Evolutionary conservation across 2,113 vertebrate species (phyloP).

Genomic region (Ancistrus triradiatus): DNA sequence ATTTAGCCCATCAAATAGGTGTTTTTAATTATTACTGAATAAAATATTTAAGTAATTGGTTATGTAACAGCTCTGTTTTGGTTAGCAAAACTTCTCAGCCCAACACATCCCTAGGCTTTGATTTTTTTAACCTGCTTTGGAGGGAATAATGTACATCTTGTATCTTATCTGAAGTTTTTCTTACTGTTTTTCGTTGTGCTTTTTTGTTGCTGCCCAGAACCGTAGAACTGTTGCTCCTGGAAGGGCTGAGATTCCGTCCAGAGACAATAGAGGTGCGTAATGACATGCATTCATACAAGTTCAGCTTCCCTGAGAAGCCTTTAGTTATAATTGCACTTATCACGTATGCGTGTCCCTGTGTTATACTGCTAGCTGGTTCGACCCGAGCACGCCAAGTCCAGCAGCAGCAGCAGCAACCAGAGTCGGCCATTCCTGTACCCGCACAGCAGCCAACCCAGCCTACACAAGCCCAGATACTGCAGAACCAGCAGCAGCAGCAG

Average conservation of each 20-base stretch:
- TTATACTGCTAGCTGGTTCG: slow-evolving; percentile 66
- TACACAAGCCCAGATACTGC: slow-evolving; percentile 67
- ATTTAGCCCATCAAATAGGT: too few species aligned
- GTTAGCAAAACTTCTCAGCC: too few species aligned
- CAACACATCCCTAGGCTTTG: too few species aligned
- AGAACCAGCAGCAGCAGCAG: slow-evolving; percentile 81
- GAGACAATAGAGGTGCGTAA: slow-evolving; percentile 92
- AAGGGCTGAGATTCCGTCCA: slow-evolving; percentile 84
- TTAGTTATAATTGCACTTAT: too few species aligned
- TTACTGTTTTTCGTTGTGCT: neutral
- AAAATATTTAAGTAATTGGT: too few species aligned
- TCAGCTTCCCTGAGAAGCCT: too few species aligned
- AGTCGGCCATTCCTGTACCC: slow-evolving; percentile 64
- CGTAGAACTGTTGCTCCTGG: slow-evolving; percentile 78
- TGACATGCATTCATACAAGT: too few species aligned
- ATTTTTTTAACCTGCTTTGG: neutral
- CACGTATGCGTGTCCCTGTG: neutral
- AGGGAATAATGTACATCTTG: neutral
- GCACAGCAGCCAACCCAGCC: slow-evolving; percentile 63
- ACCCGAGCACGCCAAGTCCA: slow-evolving; percentile 82
- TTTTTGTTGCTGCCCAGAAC: slow-evolving; percentile 67
- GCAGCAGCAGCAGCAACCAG: slow-evolving; percentile 75
- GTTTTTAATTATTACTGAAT: too few species aligned
- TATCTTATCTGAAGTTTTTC: neutral
- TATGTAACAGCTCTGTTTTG: too few species aligned